Conservation (phyloP, 2,113 vertebrate species). For the Halcyon senegalensis region DNA sequence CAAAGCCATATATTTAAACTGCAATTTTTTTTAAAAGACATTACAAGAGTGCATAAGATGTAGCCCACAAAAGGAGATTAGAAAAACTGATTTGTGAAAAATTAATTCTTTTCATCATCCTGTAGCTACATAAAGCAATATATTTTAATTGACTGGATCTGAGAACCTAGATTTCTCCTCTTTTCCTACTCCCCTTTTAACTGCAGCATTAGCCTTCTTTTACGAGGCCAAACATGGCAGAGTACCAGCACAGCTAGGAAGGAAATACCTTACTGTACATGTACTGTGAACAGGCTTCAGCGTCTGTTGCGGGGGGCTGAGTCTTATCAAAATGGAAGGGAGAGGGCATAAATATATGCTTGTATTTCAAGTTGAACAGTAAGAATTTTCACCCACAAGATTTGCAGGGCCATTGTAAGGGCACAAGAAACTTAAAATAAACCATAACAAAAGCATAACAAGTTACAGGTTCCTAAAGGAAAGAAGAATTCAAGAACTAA, state of each 20-base stretch:
- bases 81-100: background rate
- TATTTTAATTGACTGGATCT: background rate
- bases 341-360: background rate
- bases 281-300: background rate
- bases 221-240: background rate
- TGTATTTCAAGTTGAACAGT: background rate
- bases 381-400: background rate
- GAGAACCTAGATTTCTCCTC: background rate
- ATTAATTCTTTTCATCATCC: background rate
- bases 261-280: background rate
- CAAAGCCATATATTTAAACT: background rate
- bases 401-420: background rate
- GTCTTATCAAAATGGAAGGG: background rate
- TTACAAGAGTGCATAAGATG: background rate
- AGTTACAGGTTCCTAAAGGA: background rate
- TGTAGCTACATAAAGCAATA: background rate
- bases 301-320: background rate
- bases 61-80: background rate
- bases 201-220: background rate
- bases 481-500: background rate
- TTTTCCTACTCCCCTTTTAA: background rate
- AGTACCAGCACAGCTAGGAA: background rate
- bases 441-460: background rate
- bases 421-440: background rate
- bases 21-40: conserved; percentile 1